Evolutionary conservation across 2,797 vertebrate genomes (phyloP), one percentile per base, ranked within the genome.

Genomic region (Sebastiscus albofasciatus): DNA sequence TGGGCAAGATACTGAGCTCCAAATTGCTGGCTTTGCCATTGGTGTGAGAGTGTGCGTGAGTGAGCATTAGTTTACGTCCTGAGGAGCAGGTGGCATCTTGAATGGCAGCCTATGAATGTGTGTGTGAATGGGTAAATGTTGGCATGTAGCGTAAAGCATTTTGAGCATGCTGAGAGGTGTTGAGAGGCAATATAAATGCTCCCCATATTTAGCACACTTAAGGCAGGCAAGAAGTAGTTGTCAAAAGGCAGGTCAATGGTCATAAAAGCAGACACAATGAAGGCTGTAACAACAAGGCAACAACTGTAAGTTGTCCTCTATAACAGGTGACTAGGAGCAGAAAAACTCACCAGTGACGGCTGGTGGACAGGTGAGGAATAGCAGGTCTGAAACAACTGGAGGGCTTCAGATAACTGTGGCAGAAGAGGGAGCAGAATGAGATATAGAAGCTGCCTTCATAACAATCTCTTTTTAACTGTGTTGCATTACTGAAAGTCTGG

Each of bases 291-390:
- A 36, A 2, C 6, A 9, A 56, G n/a, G 14, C 42, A 69, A 24
- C 49, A 70, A 1, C 27, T 64, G 7, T 31, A 24, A 10, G 6
- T 34, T 33, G 31, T 70, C 20, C 4, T 54, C 2, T 66, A 1
- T 2, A 11, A 3, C 24, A 27, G 49, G 18, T 52, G 27, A 36
- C 2, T 12, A 29, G 10, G 5, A 74, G 11, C 14, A 31, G 4
- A 49, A 33, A 22, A 61, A 24, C 65, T 66, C 77, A 36, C 1
- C 39, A 70, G 59, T 56, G 64, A 71, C 58, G 1, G 6, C 82
- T 80, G 29, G 76, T 80, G 80, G 80, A 61, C 84, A 87, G 80
- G 82, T 81, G 59, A 81, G 65, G 67, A 72, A 83, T 55, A 29
- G 31, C 79, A 69, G 42, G 12, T 79, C 8, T 70, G 11, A 54